A percentile compares a stretch with the other conserved stretches of the same genome.
These are phyloP conservation scores for Sigmodon hispidus DNA, from an alignment of 2,113 vertebrate genomes.

Conservation along the genomic window DNA sequence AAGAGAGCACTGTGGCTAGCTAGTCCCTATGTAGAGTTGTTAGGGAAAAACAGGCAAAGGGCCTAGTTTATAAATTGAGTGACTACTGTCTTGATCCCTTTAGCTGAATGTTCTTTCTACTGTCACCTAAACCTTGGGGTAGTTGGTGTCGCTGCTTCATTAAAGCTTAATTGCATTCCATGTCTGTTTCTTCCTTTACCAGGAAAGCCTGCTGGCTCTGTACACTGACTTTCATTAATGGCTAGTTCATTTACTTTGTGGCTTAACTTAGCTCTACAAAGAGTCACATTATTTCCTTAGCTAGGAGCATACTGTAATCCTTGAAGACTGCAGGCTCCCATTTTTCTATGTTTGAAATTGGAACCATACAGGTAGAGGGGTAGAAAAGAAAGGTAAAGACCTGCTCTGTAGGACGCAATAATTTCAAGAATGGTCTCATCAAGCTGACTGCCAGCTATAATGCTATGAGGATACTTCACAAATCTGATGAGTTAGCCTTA, in stretches of 20 bases:
- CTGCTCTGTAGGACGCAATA: conserved; percentile 17
- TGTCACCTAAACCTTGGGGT: conserved; percentile 17
- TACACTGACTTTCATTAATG: conserved; percentile 37
- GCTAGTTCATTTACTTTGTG: conserved; percentile 44
- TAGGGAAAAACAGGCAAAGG: background rate
- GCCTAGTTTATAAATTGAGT: background rate
- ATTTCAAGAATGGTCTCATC: conserved; percentile 27
- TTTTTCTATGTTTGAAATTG: conserved; percentile 1
- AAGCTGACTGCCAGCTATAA: background rate
- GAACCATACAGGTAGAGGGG: background rate
- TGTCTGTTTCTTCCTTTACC: conserved; percentile 22
- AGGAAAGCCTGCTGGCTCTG: conserved; percentile 26
- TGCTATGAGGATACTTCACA: background rate
- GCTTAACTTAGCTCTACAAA: conserved; percentile 18
- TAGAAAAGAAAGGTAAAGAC: background rate
- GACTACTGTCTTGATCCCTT: background rate
- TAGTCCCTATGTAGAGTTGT: background rate
- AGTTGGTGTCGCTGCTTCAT: conserved; percentile 31
- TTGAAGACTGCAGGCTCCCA: background rate
- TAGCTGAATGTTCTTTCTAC: background rate
- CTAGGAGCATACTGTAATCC: background rate
- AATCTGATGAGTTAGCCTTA: background rate
- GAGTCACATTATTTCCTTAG: conserved; percentile 22
- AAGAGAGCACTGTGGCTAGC: background rate
- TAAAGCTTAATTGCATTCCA: conserved; percentile 31